A percentile compares a stretch with the other conserved stretches of the same genome.
These are phyloP conservation scores for Eriosoma lanigerum DNA, from an alignment of 1,140 invertebrate genomes.

Conservation along the genomic window DNA sequence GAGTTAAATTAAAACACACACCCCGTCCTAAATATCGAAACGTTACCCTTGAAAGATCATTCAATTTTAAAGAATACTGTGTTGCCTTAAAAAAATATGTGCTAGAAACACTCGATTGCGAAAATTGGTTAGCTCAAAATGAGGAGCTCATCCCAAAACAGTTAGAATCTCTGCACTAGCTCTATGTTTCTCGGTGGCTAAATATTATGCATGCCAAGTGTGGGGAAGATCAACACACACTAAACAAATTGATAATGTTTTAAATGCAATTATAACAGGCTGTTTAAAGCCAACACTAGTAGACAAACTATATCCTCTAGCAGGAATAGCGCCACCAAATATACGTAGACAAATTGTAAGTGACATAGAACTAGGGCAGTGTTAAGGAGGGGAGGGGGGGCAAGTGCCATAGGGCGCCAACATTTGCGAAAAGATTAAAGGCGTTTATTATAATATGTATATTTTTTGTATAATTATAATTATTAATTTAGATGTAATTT, in stretches of 20 bases:
- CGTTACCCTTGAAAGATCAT: neutral
- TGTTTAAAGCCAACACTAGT: neutral
- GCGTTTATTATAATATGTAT: too few relatives aligned
- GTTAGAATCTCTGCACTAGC: neutral
- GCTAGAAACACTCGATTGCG: neutral
- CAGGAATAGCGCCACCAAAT: neutral
- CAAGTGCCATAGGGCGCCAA: too few relatives aligned
- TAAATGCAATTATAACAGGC: neutral
- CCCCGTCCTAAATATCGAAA: neutral
- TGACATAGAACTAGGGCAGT: too few relatives aligned
- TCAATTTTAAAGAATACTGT: conserved; percentile 5
- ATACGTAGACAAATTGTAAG: too few relatives aligned
- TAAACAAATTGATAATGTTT: neutral
- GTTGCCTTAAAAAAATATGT: neutral
- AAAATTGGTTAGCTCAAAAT: neutral
- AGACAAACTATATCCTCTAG: neutral
- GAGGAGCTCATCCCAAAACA: neutral
- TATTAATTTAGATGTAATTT: too few relatives aligned
- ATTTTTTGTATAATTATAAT: too few relatives aligned
- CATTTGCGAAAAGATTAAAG: too few relatives aligned
- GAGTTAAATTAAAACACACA: neutral
- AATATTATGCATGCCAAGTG: neutral
- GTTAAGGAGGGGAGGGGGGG: too few relatives aligned
- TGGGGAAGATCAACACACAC: neutral
- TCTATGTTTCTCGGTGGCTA: conserved; percentile 4